Evolutionary conservation across 2,797 vertebrate genomes (phyloP), one percentile per base, ranked within the genome.

Genomic region (Rhynchotus rufescens): DNA sequence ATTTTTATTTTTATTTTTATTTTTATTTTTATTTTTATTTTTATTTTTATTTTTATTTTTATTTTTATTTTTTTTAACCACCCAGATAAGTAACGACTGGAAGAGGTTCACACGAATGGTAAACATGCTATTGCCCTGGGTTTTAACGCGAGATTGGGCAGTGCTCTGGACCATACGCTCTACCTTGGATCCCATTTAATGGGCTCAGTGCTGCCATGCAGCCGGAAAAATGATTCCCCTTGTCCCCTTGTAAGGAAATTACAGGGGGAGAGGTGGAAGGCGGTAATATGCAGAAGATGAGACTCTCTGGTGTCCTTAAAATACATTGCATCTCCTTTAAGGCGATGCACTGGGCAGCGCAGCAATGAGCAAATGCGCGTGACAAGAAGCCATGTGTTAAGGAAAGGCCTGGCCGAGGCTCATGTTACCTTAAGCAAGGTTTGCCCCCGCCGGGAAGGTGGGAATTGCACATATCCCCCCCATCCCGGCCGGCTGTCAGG

Each of bases 191-290:
- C 78, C 0, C 1, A 15, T 78, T 82, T 86, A 38, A 44, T 61
- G 80, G 68, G 44, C 83, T 84, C 68, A 5, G 26, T 1, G 49
- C 72, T 74, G 75, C 65, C 89, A 28, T 14, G 59, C 14, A 75
- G 45, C 6, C 10, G 65, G 78, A 88, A 88, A 61, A 86, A 84
- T 86, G 68, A 88, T 65, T 93, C 79, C 86, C 89, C 59, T 88
- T 88, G 91, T 93, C 79, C 86, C 89, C 59, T 88, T 88, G 91
- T 80, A 94, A 94, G 94, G 92, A 92, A 80, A 36, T 77, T 84
- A 36, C 44, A 23, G 73, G 52, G 73, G 78, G 92, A 95, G 71
- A 78, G 78, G 85, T 54, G 26, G 19, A 30, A 36, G 34, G 13
- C 26, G 64, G 88, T 32, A 91, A 94, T 92, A 95, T 94, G 91